Evolutionary conservation across 2,113 vertebrate species (phyloP).

Genomic region (Actenoides hombroni): DNA sequence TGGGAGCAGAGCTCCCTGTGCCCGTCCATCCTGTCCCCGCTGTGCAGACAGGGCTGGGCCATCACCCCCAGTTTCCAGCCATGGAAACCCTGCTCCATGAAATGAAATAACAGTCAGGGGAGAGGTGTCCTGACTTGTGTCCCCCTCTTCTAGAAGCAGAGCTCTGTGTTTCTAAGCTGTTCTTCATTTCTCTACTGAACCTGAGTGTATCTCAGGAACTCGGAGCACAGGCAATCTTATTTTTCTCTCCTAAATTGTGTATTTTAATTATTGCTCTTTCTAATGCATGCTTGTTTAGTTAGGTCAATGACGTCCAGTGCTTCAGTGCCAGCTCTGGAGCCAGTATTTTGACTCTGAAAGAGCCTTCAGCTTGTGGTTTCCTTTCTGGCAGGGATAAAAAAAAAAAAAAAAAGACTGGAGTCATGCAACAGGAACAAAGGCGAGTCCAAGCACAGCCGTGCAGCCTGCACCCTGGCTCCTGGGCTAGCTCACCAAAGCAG

Average conservation of each 20-base stretch:
- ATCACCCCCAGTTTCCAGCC: not conserved
- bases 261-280: not conserved
- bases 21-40: not conserved
- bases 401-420: not conserved
- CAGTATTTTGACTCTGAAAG: not conserved
- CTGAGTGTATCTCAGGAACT: not conserved
- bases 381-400: not conserved
- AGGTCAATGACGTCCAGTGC: not conserved
- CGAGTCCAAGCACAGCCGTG: accelerated
- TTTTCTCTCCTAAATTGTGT: not conserved
- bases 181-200: not conserved
- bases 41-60: accelerated
- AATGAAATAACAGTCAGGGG: no score
- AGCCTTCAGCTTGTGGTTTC: not conserved
- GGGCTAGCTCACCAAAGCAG: not conserved
- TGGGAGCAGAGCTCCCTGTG: not conserved
- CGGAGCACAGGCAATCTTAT: not conserved
- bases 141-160: not conserved
- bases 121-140: not conserved
- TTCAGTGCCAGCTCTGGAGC: not conserved
- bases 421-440: not conserved
- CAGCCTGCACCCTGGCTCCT: not conserved
- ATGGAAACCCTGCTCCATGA: not conserved
- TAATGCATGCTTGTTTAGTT: not conserved
- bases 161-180: not conserved